Base-by-base conservation (phyloP, 1,140 invertebrate genomes). In the Diabrotica virgifera region DNA sequence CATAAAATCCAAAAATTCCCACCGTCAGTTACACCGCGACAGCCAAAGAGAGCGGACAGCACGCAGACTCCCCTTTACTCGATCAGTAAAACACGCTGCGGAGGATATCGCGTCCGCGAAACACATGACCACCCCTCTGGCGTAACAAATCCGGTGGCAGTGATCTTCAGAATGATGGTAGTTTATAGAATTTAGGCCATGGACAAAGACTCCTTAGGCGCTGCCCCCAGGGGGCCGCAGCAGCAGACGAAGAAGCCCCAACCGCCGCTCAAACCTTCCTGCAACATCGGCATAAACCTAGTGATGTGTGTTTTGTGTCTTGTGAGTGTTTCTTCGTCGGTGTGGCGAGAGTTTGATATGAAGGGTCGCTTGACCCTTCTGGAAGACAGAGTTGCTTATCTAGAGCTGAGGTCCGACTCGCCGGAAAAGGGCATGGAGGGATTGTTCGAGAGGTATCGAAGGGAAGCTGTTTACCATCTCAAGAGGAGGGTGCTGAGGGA, bases 271-370 rank as follows among this genome's bases (percentile, higher is more conserved):
- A 58, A 13, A 8, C 13, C n/a, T 9, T 54, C 13, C 35, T 24
- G 24, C 56, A 52, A 59, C 12, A 64, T 13, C 63, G 70, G 64
- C 38, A 61, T 76, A 52, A 73, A 73, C 62, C 52, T 73, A 63
- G 74, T 79, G 73, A 40, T 79, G 72, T 75, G 76, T 73, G 63
- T 78, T 54, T 61, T 77, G 73, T 78, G 77, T 78, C 69, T 72
- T 62, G 65, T 77, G 72, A 77, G 77, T 74, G 72, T 75, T 55
- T 69, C 63, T 59, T 66, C 68, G n/a, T 76, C 74, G 76, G 76
- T 76, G 52, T 76, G 72, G 75, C 69, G 72, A 38, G 74, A 78
- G 51, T 59, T 53, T 9, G 51, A 65, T 40, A 67, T 78, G 40
- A 68, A 72, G 55, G 62, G 64, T 52, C 69, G 70, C 36, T 62